Base-by-base conservation (phyloP, 2,888 invertebrate species). In the Epinotia bilunana region DNA sequence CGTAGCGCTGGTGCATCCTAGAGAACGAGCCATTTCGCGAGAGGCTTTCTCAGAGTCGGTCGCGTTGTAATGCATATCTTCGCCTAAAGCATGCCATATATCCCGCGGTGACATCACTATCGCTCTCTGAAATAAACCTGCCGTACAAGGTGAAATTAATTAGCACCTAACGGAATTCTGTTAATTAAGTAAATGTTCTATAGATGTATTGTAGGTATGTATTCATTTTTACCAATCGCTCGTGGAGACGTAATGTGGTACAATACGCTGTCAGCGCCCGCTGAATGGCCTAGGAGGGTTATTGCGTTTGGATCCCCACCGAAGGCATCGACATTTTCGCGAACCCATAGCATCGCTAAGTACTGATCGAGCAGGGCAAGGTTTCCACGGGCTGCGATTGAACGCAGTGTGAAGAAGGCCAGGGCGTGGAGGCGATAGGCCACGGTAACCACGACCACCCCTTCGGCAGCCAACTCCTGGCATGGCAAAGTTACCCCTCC, bases 301-400 rank as follows among this genome's bases (percentile, higher is more conserved):
- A 98, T 95, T 78, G 95, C 95, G 61, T 95, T 94, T 0, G 96
- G 95, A 88, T 98, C 97, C 5, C 98, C 98, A 33, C 97, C 97
- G 86, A 98, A 98, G 63, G 95, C 94, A 61, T 93, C 93, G 70
- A 98, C 97, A 86, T 98, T 97, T 81, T 96, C 95, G 77, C 95
- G 95, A 3, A 97, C 94, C 97, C 97, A 97, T 62, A 96, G 84
- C 74, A 99, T 90, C 0, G 97, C 98, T 87, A 98, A 90, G 82
- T 97, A 96, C 85, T 98, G 98, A 88, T 99, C 98, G 80, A 97
- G 95, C 69, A 99, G 89, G 0, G 98, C 98, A 76, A 97, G 95
- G 88, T 99, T 99, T 0, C 98, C 98, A 0, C 97, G 95, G 3
- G 96, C 95, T 79, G 94, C 91, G 60, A 88, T 80, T 9, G 92